Evolutionary conservation across 2,113 vertebrate species (phyloP).

Genomic region (Murina feae): DNA sequence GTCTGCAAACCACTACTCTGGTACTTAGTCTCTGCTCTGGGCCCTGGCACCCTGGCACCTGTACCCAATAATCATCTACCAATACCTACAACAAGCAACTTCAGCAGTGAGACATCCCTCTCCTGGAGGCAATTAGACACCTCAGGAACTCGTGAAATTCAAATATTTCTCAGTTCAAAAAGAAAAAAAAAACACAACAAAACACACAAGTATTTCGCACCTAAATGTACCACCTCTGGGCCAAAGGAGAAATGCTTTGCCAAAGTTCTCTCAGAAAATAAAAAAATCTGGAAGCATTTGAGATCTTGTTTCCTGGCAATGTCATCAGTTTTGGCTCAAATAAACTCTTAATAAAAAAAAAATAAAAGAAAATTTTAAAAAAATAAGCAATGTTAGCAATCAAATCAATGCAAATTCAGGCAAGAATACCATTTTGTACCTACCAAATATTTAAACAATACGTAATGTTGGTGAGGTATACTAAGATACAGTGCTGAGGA

Average conservation of each 20-base stretch:
- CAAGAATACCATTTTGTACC: neutral
- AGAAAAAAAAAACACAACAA: no score
- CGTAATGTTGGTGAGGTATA: neutral
- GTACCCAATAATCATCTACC: neutral
- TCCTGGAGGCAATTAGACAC: neutral
- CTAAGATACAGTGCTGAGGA: neutral
- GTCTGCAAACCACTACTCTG: neutral
- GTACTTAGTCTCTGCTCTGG: neutral
- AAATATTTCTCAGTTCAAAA: neutral
- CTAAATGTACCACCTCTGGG: neutral
- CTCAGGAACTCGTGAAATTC: neutral
- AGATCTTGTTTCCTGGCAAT: neutral
- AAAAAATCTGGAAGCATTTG: neutral
- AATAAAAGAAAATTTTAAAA: neutral
- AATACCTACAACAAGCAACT: neutral
- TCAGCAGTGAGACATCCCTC: neutral
- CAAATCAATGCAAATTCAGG: conserved; percentile 10
- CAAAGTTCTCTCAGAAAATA: conserved; percentile 12
- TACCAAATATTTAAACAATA: neutral
- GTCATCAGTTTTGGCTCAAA: neutral
- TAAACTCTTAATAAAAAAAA: neutral
- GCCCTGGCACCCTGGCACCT: neutral
- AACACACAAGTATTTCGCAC: neutral
- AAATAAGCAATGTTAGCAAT: neutral
- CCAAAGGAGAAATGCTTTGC: neutral